Evolutionary conservation across 1,140 invertebrate genomes (phyloP).

Genomic region (Trialeurodes vaporariorum): DNA sequence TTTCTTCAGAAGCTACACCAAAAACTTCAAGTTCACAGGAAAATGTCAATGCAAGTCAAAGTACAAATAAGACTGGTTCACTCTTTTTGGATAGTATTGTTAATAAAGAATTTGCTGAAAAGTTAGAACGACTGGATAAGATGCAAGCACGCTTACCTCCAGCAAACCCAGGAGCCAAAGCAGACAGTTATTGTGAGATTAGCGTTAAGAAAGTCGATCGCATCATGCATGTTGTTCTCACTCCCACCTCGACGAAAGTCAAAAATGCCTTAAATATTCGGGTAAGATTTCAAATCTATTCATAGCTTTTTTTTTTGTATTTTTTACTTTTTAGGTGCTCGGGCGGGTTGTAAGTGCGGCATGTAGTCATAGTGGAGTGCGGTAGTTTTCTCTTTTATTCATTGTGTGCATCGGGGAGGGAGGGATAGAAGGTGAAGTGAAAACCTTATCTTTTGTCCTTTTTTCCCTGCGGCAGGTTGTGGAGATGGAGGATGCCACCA

Average conservation of each 20-base stretch:
- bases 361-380: too few relatives aligned
- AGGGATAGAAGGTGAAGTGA: too few relatives aligned
- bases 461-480: too few relatives aligned
- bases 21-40: not conserved
- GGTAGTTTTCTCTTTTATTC: too few relatives aligned
- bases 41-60: not conserved
- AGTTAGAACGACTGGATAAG: not conserved
- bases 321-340: too few relatives aligned
- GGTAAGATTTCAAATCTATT: too few relatives aligned
- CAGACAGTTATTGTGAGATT: conserved; percentile 42
- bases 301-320: too few relatives aligned
- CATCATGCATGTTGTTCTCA: conserved; percentile 50
- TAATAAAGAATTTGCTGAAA: not conserved
- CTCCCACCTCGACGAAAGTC: conserved; percentile 42
- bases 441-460: too few relatives aligned
- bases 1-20: too few relatives aligned
- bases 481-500: too few relatives aligned
- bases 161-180: not conserved
- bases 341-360: too few relatives aligned
- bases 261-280: conserved; percentile 37
- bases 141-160: not conserved
- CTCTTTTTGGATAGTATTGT: not conserved
- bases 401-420: too few relatives aligned
- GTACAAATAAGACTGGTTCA: not conserved
- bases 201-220: conserved; percentile 46